Evolutionary conservation across 2,797 vertebrate species (phyloP).

Genomic region (Dendrocincla tyrannina): DNA sequence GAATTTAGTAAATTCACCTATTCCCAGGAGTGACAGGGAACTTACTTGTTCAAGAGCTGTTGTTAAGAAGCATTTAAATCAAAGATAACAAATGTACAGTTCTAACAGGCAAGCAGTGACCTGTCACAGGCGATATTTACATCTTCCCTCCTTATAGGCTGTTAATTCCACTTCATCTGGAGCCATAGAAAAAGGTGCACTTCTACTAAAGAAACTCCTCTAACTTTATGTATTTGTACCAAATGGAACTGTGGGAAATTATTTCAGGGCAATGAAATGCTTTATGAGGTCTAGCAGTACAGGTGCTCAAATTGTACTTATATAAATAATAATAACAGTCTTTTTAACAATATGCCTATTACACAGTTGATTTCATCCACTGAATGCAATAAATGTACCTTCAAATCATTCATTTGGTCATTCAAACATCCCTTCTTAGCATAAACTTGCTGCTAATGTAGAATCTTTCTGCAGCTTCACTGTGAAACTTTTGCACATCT

Average conservation of each 20-base stretch:
- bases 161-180: not conserved
- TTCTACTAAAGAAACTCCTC: conserved; percentile 34
- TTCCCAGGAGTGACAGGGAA: not conserved
- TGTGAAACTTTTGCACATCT: not conserved
- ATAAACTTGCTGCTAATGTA: conserved; percentile 30
- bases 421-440: conserved; percentile 53
- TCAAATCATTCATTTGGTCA: conserved; percentile 56
- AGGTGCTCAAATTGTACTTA: conserved; percentile 67
- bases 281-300: conserved; percentile 55
- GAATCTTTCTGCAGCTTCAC: not conserved
- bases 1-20: not conserved
- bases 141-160: not conserved
- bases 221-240: conserved; percentile 42
- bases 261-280: conserved; percentile 51
- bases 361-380: conserved; percentile 63
- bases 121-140: not conserved
- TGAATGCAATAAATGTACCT: conserved; percentile 70
- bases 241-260: conserved; percentile 56
- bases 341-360: conserved; percentile 63
- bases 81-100: not conserved
- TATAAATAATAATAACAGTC: conserved; percentile 66
- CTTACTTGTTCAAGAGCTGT: not conserved
- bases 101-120: not conserved
- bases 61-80: not conserved
- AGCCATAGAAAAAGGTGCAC: conserved; percentile 7